phyloP scores from a whole-genome alignment of 2,113 vertebrate genomes.

The Poeciliopsis occidentalis region DNA sequence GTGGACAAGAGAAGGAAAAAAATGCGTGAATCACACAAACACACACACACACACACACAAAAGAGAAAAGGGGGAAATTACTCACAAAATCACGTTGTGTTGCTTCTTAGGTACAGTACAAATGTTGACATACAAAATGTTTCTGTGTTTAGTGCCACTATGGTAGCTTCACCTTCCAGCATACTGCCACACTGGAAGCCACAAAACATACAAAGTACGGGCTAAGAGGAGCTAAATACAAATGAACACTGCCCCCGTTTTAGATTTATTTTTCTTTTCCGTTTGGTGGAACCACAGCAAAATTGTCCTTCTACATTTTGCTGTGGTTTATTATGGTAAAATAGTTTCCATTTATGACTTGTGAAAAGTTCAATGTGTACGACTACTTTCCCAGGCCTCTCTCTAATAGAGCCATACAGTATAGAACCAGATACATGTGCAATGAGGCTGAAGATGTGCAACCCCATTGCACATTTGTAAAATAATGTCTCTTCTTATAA shows the following conservation, averaged over 20 bases:
- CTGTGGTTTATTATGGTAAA: background rate
- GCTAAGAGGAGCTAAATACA: background rate
- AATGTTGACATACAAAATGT: background rate
- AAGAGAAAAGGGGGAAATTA: constrained; percentile 1
- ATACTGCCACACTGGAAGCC: background rate
- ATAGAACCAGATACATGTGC: too few relatives aligned
- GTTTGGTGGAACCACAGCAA: background rate
- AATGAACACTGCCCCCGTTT: background rate
- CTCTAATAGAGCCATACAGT: too few relatives aligned
- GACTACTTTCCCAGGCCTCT: background rate
- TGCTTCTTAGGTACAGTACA: background rate
- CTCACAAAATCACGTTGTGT: constrained; percentile 18
- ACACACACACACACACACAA: background rate
- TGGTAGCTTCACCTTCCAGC: background rate
- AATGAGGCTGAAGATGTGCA: too few relatives aligned
- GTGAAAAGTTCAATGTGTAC: background rate
- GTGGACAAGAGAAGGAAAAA: constrained; percentile 28
- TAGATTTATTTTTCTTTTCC: background rate
- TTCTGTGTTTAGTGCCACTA: too few relatives aligned
- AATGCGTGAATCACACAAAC: constrained; percentile 17
- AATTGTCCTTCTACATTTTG: background rate
- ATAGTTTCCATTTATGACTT: background rate
- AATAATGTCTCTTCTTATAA: too few relatives aligned
- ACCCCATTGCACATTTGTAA: too few relatives aligned
- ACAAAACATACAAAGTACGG: background rate